Percentiles rank a stretch among this genome's conserved stretches.
These are phyloP conservation scores for Apantesis nais DNA, from an alignment of 2,888 invertebrate genomes.

Conservation along the genomic window DNA sequence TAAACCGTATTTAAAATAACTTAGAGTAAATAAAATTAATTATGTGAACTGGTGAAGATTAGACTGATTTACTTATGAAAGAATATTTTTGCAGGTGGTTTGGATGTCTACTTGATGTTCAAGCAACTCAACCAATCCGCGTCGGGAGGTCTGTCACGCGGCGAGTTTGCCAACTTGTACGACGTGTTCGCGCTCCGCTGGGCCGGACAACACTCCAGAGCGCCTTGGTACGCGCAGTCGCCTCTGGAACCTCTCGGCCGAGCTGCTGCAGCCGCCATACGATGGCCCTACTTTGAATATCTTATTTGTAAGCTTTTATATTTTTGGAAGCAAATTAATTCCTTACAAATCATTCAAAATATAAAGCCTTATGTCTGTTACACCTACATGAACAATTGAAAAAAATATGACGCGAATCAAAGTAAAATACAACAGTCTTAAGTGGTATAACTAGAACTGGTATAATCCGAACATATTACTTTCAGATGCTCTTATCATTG, in stretches of 20 bases:
- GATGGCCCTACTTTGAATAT: constrained; percentile 91
- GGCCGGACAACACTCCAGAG: constrained; percentile 89
- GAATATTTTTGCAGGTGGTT: constrained; percentile 78
- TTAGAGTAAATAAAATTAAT: too few relatives aligned
- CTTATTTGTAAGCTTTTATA: constrained; percentile 87
- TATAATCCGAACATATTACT: too few relatives aligned
- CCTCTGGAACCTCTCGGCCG: constrained; percentile 87
- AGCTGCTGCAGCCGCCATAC: constrained; percentile 86
- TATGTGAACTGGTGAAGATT: too few relatives aligned
- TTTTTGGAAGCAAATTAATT: background rate
- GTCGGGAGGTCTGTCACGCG: constrained; percentile 88
- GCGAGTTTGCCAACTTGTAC: constrained; percentile 88
- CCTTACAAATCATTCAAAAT: background rate
- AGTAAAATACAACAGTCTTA: too few relatives aligned
- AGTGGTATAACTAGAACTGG: background rate
- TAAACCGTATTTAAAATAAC: too few relatives aligned
- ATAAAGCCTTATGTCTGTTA: too few relatives aligned
- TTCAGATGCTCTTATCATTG: constrained; percentile 89
- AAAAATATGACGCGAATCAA: background rate
- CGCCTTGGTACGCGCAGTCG: constrained; percentile 88
- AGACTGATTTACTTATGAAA: background rate
- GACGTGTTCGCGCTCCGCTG: constrained; percentile 91
- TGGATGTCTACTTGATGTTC: constrained; percentile 92
- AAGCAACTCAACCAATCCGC: constrained; percentile 90
- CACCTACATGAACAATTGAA: too few relatives aligned